phyloP scores from a whole-genome alignment of 1,140 invertebrate species.

The Lepidostoma basale region DNA sequence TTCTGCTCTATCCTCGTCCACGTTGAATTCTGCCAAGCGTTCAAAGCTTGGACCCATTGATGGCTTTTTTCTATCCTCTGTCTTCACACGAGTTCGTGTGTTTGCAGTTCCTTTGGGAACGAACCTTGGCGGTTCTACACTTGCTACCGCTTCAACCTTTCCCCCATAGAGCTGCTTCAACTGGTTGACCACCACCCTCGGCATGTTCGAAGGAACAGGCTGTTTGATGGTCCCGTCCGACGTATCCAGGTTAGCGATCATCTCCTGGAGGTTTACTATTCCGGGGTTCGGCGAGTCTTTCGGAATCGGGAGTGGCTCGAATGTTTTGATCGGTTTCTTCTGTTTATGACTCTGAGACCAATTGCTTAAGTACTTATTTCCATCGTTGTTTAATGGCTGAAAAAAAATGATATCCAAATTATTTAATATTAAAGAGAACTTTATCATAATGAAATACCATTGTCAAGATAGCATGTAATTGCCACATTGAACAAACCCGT shows the following conservation, averaged over 20 bases:
- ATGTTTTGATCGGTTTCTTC: conserved; percentile 14
- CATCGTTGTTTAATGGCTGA: conserved; percentile 18
- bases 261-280: conserved; percentile 14
- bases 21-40: conserved; percentile 36
- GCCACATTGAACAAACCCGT: too few relatives aligned
- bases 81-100: not conserved
- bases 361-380: conserved; percentile 25
- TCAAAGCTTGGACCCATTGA: not conserved
- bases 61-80: not conserved
- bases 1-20: conserved; percentile 30
- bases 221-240: conserved; percentile 26
- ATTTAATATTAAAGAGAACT: too few relatives aligned
- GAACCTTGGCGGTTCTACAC: not conserved
- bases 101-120: not conserved
- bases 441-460: too few relatives aligned
- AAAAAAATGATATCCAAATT: conserved; percentile 16
- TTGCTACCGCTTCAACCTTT: not conserved
- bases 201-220: conserved; percentile 14
- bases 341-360: conserved; percentile 38
- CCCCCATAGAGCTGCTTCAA: conserved; percentile 38
- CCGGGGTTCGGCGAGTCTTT: conserved; percentile 3
- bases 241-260: not conserved
- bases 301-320: conserved; percentile 33
- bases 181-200: conserved; percentile 12
- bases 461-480: too few relatives aligned